phyloP scores from a whole-genome alignment of 2,888 invertebrate genomes.

The Cantharis flavilabris region DNA sequence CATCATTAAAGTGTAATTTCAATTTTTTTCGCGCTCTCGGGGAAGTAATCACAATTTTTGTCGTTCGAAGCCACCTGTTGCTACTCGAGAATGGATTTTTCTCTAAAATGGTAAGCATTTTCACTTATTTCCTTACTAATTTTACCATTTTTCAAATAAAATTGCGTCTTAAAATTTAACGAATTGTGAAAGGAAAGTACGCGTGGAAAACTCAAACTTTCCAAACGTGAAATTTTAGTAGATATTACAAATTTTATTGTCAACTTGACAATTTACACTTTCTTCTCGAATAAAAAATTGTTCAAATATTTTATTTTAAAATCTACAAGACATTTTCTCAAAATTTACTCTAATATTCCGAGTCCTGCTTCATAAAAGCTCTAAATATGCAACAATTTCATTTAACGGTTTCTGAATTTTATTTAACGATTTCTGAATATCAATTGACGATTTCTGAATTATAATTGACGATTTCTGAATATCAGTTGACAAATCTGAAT shows the following conservation, averaged over 20 bases:
- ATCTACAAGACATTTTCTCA: background rate
- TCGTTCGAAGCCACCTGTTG: background rate
- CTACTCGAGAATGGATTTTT: background rate
- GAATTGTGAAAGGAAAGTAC: background rate
- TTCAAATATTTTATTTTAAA: background rate
- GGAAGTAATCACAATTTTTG: background rate
- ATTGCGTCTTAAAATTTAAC: background rate
- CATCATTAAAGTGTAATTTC: background rate
- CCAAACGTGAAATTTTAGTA: background rate
- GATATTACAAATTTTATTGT: background rate
- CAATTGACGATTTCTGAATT: no score
- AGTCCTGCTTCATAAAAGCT: no score
- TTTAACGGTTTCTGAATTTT: no score
- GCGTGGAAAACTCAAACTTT: background rate
- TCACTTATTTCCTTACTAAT: background rate
- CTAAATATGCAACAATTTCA: no score
- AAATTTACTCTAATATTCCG: no score
- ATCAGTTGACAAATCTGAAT: no score
- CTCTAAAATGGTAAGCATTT: background rate
- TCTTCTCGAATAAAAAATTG: background rate
- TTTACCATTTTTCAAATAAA: background rate
- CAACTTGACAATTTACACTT: background rate
- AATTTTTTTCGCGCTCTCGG: background rate
- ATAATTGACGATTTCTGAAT: no score
- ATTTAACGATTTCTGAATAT: no score